phyloP scores from a whole-genome alignment of 2,888 invertebrate genomes.

The Sarcophaga carnaria region DNA sequence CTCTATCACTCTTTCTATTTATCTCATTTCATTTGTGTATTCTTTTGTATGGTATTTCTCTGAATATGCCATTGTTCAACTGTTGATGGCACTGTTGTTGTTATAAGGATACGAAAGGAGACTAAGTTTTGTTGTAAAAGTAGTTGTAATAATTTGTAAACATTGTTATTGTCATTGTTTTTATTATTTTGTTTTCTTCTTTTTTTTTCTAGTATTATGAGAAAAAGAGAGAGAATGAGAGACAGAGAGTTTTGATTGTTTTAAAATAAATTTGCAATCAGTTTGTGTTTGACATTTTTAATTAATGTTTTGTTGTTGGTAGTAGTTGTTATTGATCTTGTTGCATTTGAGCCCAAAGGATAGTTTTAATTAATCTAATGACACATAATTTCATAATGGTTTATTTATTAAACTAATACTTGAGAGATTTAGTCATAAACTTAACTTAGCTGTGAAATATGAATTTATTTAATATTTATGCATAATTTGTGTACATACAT shows the following conservation, averaged over 20 bases:
- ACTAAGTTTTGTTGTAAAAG: not conserved
- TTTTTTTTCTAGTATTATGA: no score
- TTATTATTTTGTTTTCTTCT: not conserved
- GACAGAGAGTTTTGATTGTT: slow-evolving; percentile 26
- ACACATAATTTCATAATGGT: slow-evolving; percentile 31
- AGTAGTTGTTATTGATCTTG: not conserved
- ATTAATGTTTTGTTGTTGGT: slow-evolving; percentile 39
- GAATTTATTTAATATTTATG: no score
- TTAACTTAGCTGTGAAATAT: no score
- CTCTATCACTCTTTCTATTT: no score
- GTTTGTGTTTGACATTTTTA: slow-evolving; percentile 56
- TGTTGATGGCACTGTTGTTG: not conserved
- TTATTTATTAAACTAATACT: slow-evolving; percentile 12
- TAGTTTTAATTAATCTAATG: slow-evolving; percentile 42
- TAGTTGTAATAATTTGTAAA: not conserved
- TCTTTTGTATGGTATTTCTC: no score
- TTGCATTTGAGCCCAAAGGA: slow-evolving; percentile 31
- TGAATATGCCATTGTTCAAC: not conserved
- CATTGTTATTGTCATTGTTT: not conserved
- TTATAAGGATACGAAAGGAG: not conserved
- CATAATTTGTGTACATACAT: no score
- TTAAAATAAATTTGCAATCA: slow-evolving; percentile 52
- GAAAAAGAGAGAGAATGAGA: not conserved
- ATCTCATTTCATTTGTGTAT: no score
- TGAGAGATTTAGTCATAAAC: not conserved